These are phyloP conservation scores for Vireo altiloquus DNA, from an alignment of 2,113 vertebrate genomes.

Conservation along the genomic window DNA sequence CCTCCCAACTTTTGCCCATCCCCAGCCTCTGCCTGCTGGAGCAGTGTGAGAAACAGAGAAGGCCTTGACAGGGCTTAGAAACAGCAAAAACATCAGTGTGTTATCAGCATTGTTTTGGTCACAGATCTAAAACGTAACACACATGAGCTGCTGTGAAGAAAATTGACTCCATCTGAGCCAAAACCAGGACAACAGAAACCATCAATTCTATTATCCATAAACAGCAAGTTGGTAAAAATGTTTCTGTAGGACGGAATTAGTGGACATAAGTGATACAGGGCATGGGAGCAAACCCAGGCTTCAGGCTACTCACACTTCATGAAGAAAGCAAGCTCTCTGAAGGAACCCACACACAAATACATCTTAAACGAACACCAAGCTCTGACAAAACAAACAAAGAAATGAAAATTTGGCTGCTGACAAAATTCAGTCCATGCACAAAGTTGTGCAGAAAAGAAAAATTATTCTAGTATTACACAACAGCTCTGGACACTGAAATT, in stretches of 20 bases:
- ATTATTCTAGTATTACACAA: neutral
- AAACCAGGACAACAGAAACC: neutral
- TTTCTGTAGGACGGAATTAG: neutral
- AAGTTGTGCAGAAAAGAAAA: neutral
- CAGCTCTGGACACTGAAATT: neutral
- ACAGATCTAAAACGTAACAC: neutral
- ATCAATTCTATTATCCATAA: neutral
- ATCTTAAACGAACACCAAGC: neutral
- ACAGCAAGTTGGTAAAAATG: neutral
- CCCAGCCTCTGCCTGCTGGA: neutral
- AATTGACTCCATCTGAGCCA: neutral
- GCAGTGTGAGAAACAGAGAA: fast-evolving
- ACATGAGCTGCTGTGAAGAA: neutral
- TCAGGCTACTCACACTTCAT: neutral
- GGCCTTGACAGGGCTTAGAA: neutral
- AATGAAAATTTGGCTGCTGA: neutral
- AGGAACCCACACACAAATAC: neutral
- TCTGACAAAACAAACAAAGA: neutral
- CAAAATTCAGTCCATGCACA: neutral
- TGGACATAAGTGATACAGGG: fast-evolving
- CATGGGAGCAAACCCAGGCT: neutral
- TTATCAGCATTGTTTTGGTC: neutral
- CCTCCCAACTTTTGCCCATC: neutral
- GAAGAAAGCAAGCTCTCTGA: neutral
- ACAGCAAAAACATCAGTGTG: neutral